These are phyloP conservation scores for Neoitamus cyanurus DNA, from an alignment of 2,888 invertebrate species.

Conservation along the genomic window DNA sequence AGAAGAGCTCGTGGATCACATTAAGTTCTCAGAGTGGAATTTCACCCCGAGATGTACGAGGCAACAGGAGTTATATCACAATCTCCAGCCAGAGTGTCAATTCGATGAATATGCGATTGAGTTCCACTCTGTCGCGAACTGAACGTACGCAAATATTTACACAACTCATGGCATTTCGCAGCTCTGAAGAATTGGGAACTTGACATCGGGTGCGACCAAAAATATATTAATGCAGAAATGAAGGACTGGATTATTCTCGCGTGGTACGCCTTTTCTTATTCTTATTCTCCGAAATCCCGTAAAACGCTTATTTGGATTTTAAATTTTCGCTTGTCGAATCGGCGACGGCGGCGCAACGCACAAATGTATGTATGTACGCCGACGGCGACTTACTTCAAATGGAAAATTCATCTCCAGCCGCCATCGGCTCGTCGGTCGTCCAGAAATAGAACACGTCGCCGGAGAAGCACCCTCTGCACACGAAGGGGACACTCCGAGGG, in stretches of 20 bases:
- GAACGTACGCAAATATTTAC: constrained; percentile 21
- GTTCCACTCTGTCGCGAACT: background rate
- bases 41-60: background rate
- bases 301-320: constrained; percentile 26
- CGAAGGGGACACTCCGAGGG: background rate
- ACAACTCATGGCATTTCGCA: background rate
- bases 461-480: background rate
- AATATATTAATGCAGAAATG: background rate
- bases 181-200: background rate
- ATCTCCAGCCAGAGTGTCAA: background rate
- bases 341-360: background rate
- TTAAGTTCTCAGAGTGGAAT: background rate
- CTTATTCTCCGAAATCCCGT: background rate
- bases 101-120: constrained; percentile 20
- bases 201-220: background rate
- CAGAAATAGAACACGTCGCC: background rate
- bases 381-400: background rate
- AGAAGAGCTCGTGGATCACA: background rate
- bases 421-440: background rate
- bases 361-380: background rate
- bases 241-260: background rate
- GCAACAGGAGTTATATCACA: constrained; percentile 12
- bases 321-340: constrained; percentile 12
- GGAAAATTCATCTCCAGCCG: background rate
- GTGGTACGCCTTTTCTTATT: background rate